phyloP scores from a whole-genome alignment of 2,888 invertebrate species.

The Drosophila subsilvestris region DNA sequence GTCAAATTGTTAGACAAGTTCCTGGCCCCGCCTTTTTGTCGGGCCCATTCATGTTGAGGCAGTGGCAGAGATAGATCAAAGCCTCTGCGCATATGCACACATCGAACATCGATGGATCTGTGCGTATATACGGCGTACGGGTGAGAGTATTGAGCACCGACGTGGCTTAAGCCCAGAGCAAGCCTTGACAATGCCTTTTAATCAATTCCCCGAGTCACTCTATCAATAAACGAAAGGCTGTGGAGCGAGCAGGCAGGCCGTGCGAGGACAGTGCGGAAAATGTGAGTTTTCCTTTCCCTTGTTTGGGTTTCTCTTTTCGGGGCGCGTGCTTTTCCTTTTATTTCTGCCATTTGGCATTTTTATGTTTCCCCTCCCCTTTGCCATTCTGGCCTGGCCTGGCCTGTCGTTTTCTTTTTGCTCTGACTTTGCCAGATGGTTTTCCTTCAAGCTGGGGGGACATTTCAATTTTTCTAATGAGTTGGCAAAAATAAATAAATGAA shows the following conservation, averaged over 20 bases:
- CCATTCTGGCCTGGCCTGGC: slow-evolving; percentile 22
- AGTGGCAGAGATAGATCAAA: slow-evolving; percentile 44
- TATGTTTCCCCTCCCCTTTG: slow-evolving; percentile 24
- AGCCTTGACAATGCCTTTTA: slow-evolving; percentile 59
- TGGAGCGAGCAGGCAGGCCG: slow-evolving; percentile 17
- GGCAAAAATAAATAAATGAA: slow-evolving; percentile 44
- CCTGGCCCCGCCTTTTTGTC: slow-evolving; percentile 23
- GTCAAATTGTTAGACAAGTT: slow-evolving; percentile 69
- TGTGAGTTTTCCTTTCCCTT: slow-evolving; percentile 57
- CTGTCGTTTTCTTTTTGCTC: slow-evolving; percentile 31
- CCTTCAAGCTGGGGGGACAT: slow-evolving; percentile 34
- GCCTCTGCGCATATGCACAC: slow-evolving; percentile 26
- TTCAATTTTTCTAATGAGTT: slow-evolving; percentile 67
- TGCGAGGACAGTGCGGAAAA: slow-evolving; percentile 64
- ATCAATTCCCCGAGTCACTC: slow-evolving; percentile 68
- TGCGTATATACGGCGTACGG: background rate
- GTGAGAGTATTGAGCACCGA: slow-evolving; percentile 45
- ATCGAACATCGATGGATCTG: background rate
- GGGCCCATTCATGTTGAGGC: slow-evolving; percentile 24
- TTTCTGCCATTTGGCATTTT: slow-evolving; percentile 54
- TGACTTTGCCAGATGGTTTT: slow-evolving; percentile 33
- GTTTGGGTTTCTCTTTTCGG: background rate
- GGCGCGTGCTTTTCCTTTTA: slow-evolving; percentile 53
- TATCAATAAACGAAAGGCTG: slow-evolving; percentile 55
- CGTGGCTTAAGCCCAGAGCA: slow-evolving; percentile 47